Evolutionary conservation across 2,113 vertebrate genomes (phyloP), one percentile per base, ranked within the genome.

Genomic region (Actinemys pallida): DNA sequence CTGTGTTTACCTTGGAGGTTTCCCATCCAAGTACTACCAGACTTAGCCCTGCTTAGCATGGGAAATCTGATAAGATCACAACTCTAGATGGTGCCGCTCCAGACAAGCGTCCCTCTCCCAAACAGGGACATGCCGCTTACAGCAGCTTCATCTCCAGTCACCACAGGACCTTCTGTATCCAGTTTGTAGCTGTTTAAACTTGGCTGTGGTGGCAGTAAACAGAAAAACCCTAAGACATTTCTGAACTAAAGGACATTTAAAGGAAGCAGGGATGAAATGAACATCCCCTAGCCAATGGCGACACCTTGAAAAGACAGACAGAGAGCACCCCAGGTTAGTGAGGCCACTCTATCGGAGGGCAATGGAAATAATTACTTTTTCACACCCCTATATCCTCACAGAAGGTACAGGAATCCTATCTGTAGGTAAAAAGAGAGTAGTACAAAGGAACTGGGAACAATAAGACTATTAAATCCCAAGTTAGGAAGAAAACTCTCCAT

Each of bases 31-130:
- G 0, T 69, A 24, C 87, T 57, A 29, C 57, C 53, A 78, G 78
- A 16, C 49, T n/a, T 35, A 82, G 59, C 72, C 65, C 8, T 52
- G 22, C 54, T 94, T n/a, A 0, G 1, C 20, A 22, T 42, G 56
- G 89, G 45, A 94, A 81, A 92, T 54, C 84, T 53, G 85, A 79
- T 45, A 56, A 84, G 79, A 82, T 22, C 90, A 52, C 75, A 53
- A 2, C 3, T 3, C 10, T 0, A 0, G 11, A 39, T 11, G 3
- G 45, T 1, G 4, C 0, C 0, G 17, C 0, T 1, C n/a, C 78
- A 0, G 0, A n/a, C 52, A 57, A 57, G 0, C 8, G 49, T 45
- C 31, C n/a, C 57, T 2, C 3, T 17, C 5, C 81, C 29, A 1
- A 35, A 10, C 10, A 29, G 27, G 27, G 90, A 54, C 24, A 0